Conservation (phyloP, 2,797 vertebrate genomes). For the Sciurus vulgaris region DNA sequence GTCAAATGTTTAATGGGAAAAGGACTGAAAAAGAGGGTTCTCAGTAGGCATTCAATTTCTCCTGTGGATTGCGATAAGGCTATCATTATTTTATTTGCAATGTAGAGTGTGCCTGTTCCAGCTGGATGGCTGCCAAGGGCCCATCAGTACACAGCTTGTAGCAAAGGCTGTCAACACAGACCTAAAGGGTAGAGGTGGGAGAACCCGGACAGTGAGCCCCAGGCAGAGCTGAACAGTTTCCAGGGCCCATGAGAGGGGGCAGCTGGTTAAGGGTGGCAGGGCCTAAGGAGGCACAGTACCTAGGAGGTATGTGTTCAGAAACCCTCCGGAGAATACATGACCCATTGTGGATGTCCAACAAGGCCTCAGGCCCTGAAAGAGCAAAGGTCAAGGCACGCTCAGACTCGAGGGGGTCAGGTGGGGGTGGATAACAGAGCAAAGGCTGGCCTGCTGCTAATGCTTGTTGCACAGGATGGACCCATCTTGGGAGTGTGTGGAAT, state of each 20-base stretch:
- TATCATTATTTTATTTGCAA: neutral
- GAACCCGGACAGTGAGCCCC: neutral
- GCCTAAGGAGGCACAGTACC: neutral
- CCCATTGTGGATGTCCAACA: no score
- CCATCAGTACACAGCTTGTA: neutral
- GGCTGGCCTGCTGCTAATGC: neutral
- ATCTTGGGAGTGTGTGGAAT: neutral
- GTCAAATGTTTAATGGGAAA: neutral
- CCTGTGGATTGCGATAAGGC: neutral
- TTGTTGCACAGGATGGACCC: neutral
- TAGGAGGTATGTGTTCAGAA: neutral
- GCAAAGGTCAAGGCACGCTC: neutral
- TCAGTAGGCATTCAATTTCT: neutral
- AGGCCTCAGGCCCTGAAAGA: neutral
- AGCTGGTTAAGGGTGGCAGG: no score
- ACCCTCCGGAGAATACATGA: neutral
- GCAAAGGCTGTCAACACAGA: neutral
- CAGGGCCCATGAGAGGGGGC: neutral
- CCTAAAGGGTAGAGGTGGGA: rapidly evolving
- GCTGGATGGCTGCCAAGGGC: neutral
- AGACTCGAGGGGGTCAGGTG: neutral
- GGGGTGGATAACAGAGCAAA: neutral
- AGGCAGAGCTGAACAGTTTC: neutral
- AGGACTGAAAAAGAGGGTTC: neutral
- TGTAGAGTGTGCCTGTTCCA: neutral